phyloP scores from a whole-genome alignment of 2,113 vertebrate genomes.

The Lampris incognitus region DNA sequence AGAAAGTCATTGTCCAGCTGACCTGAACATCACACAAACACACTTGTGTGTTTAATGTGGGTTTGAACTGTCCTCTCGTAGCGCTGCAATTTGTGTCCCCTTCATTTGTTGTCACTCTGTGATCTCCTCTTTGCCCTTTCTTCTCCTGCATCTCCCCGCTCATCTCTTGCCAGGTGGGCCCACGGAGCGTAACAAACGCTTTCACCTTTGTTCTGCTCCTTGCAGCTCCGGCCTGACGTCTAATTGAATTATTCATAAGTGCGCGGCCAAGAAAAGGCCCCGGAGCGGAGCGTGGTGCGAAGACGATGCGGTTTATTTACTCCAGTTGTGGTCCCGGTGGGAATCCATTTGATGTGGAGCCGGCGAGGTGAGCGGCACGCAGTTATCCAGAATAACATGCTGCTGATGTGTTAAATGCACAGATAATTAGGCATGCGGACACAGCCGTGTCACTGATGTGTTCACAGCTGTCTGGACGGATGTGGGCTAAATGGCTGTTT shows the following conservation, averaged over 20 bases:
- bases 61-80: not conserved
- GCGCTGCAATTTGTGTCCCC: not conserved
- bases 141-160: not conserved
- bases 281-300: slow-evolving; percentile 35
- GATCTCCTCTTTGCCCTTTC: not conserved
- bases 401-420: slow-evolving; percentile 1
- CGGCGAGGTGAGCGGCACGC: slow-evolving; percentile 3
- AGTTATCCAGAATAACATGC: slow-evolving; percentile 7
- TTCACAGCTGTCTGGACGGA: not conserved
- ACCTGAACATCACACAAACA: too few relatives aligned
- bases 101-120: not conserved
- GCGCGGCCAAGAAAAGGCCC: slow-evolving; percentile 37
- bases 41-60: too few relatives aligned
- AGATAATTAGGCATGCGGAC: not conserved
- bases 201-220: slow-evolving; percentile 59
- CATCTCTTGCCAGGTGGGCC: slow-evolving; percentile 40
- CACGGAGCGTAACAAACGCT: slow-evolving; percentile 65
- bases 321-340: slow-evolving; percentile 17
- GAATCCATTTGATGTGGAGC: not conserved
- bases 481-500: not conserved
- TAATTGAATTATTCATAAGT: slow-evolving; percentile 64
- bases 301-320: slow-evolving; percentile 28
- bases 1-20: too few relatives aligned
- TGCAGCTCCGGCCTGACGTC: slow-evolving; percentile 55
- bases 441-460: not conserved